Evolutionary conservation across 2,113 vertebrate genomes (phyloP).

Genomic region (Camelus dromedarius): DNA sequence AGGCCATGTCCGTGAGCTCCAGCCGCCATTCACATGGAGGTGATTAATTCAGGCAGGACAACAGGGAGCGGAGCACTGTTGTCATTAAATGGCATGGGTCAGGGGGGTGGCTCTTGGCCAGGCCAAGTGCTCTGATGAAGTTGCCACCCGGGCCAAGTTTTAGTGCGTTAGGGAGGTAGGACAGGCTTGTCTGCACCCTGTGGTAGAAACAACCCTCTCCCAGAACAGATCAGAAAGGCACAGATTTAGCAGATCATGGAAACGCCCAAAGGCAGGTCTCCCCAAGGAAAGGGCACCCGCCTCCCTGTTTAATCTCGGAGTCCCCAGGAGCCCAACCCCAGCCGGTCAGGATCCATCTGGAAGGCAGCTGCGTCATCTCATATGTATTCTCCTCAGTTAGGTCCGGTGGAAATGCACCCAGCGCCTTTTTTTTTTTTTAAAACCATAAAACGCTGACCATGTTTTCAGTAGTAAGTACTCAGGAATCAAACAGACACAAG

Average conservation of each 20-base stretch:
- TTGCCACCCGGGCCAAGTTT: not conserved
- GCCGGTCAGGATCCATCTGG: not conserved
- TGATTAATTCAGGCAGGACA: not conserved
- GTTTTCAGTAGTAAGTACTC: slow-evolving; percentile 9
- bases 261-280: not conserved
- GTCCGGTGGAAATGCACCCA: not conserved
- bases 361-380: not conserved
- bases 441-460: not conserved
- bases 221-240: not conserved
- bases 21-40: not conserved
- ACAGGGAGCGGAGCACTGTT: not conserved
- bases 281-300: not conserved
- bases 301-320: not conserved
- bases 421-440: not conserved
- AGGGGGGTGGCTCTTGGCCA: not conserved
- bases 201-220: not conserved
- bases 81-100: not conserved
- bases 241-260: not conserved
- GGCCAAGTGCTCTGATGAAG: not conserved
- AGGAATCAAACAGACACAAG: not conserved
- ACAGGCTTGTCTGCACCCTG: not conserved
- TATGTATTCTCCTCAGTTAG: not conserved
- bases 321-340: not conserved
- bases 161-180: accelerated
- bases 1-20: not conserved